phyloP scores from a whole-genome alignment of 2,888 invertebrate genomes.

The Lypha dubia region DNA sequence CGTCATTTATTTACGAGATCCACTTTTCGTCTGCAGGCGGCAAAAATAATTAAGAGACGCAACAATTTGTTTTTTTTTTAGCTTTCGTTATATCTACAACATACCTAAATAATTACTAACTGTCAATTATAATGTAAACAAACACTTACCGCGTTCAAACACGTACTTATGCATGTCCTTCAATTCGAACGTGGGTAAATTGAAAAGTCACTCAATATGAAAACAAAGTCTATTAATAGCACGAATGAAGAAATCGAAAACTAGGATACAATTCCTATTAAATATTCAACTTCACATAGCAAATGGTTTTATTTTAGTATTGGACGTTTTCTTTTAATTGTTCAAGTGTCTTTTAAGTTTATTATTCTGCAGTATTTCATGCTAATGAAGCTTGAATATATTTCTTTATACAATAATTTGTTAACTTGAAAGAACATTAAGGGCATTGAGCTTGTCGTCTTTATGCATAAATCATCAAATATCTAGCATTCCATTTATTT shows the following conservation, averaged over 20 bases:
- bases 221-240: background rate
- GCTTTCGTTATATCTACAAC: background rate
- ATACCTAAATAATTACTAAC: constrained; percentile 7
- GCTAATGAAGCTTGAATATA: constrained; percentile 8
- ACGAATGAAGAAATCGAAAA: background rate
- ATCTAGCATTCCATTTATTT: constrained; percentile 17
- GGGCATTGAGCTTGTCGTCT: constrained; percentile 25
- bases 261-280: background rate
- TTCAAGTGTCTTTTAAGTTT: background rate
- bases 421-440: background rate
- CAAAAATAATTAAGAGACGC: constrained; percentile 15
- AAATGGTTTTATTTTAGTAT: too few relatives aligned
- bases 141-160: background rate
- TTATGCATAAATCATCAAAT: constrained; percentile 40
- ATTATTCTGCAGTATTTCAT: background rate
- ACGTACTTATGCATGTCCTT: background rate
- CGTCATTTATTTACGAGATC: constrained; percentile 10
- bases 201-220: background rate
- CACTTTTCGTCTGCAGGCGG: background rate
- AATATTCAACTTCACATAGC: background rate
- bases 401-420: background rate
- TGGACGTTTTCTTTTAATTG: background rate
- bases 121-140: constrained; percentile 15
- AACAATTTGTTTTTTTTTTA: constrained; percentile 38
- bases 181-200: background rate